A percentile compares a stretch with the other conserved stretches of the same genome.
phyloP scores from a whole-genome alignment of 2,888 invertebrate genomes.

The Spialia ferax region DNA sequence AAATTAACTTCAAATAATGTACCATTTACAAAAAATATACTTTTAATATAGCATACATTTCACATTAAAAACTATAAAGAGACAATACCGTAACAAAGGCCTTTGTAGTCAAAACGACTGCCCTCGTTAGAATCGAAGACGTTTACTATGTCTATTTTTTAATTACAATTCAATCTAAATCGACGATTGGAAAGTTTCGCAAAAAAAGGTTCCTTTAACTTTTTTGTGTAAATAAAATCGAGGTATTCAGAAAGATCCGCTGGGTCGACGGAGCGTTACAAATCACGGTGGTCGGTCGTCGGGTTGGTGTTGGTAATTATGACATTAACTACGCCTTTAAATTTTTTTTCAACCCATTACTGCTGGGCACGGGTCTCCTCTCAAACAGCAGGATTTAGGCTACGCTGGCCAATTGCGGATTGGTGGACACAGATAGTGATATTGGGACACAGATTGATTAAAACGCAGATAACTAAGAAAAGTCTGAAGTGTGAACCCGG shows the following conservation, averaged over 20 bases:
- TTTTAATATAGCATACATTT: background rate
- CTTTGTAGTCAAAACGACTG: slow-evolving; percentile 4
- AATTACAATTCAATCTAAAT: slow-evolving; percentile 29
- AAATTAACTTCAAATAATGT: background rate
- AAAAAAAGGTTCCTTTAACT: slow-evolving; percentile 29
- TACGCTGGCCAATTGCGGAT: too few relatives aligned
- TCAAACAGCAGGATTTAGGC: too few relatives aligned
- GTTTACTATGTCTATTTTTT: slow-evolving; percentile 28
- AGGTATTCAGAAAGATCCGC: slow-evolving; percentile 41
- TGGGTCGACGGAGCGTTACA: slow-evolving; percentile 46
- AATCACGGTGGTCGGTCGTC: slow-evolving; percentile 32
- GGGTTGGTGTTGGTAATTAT: slow-evolving; percentile 5
- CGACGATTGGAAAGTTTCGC: slow-evolving; percentile 31
- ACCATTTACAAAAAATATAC: background rate
- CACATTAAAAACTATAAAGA: background rate
- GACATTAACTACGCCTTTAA: background rate
- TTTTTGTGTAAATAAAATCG: slow-evolving; percentile 29
- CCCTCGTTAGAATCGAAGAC: background rate
- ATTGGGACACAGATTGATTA: too few relatives aligned
- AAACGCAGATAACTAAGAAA: too few relatives aligned
- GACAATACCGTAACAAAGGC: background rate
- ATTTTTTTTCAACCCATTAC: too few relatives aligned
- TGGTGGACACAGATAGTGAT: too few relatives aligned
- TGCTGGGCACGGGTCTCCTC: too few relatives aligned
- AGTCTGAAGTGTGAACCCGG: too few relatives aligned